Percentiles rank a stretch among this genome's conserved stretches.
Conservation (phyloP, 1,140 invertebrate species). For the Nasonia longicornis region DNA sequence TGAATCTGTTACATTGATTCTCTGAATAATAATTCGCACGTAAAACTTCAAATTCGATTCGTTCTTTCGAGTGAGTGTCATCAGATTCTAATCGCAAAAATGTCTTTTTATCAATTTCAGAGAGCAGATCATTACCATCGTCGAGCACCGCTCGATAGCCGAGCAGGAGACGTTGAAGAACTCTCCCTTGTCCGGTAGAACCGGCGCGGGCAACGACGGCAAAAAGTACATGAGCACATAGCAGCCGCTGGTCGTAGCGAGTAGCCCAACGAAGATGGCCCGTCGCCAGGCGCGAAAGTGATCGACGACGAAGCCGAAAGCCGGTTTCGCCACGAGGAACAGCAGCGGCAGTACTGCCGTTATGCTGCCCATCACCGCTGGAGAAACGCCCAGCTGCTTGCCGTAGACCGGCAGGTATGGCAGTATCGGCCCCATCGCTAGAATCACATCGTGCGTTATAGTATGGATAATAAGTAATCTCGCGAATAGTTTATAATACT, state of each 20-base stretch:
- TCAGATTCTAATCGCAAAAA: neutral
- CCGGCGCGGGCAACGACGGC: constrained; percentile 66
- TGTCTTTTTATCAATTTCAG: neutral
- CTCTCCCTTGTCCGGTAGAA: constrained; percentile 50
- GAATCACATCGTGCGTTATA: neutral
- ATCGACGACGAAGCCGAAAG: constrained; percentile 79
- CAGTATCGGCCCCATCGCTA: constrained; percentile 82
- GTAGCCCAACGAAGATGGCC: constrained; percentile 76
- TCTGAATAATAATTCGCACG: constrained; percentile 38
- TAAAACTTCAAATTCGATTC: constrained; percentile 30
- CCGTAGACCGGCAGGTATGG: constrained; percentile 81
- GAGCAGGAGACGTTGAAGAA: constrained; percentile 55
- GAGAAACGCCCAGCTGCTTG: constrained; percentile 80
- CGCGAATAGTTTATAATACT: constrained; percentile 55
- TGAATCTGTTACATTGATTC: constrained; percentile 32
- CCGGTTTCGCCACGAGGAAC: constrained; percentile 79
- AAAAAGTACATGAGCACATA: constrained; percentile 77
- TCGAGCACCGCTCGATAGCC: constrained; percentile 57
- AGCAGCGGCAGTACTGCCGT: constrained; percentile 78
- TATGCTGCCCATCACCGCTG: constrained; percentile 79
- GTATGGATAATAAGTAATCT: neutral
- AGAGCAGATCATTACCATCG: constrained; percentile 38
- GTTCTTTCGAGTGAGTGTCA: neutral
- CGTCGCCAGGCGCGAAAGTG: constrained; percentile 75
- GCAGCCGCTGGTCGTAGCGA: constrained; percentile 73